These are phyloP conservation scores for Bubo bubo DNA, from an alignment of 2,113 vertebrate genomes.

Conservation along the genomic window DNA sequence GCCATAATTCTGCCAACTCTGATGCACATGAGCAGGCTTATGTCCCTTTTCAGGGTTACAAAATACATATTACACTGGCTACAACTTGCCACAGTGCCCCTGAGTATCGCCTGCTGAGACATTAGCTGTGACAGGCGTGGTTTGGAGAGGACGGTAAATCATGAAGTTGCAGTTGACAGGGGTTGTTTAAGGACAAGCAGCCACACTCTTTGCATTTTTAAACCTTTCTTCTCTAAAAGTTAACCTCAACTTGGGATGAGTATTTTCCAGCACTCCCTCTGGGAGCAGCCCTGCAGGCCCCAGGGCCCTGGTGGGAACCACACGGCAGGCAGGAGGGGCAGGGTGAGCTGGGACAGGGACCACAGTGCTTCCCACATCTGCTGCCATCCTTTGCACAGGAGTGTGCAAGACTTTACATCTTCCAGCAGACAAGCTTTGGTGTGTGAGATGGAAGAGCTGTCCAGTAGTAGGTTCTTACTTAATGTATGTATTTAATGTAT, in stretches of 20 bases:
- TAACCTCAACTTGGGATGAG: background rate
- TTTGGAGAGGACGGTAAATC: background rate
- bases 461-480: background rate
- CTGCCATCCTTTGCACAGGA: background rate
- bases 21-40: background rate
- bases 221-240: background rate
- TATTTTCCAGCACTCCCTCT: background rate
- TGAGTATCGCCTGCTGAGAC: background rate
- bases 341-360: too few species aligned
- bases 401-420: background rate
- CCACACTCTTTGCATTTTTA: background rate
- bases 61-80: background rate
- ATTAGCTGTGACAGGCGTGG: background rate
- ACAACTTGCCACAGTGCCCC: background rate
- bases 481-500: background rate
- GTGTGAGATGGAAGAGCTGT: background rate
- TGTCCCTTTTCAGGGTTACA: background rate
- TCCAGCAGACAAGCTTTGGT: background rate
- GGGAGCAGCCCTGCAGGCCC: background rate
- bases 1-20: accelerated
- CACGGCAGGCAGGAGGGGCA: accelerated
- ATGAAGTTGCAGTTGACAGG: background rate
- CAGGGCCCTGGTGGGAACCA: accelerated
- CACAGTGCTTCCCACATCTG: accelerated
- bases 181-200: background rate